Percentiles rank a stretch among this genome's conserved stretches.
These are phyloP conservation scores for Ips typographus DNA, from an alignment of 1,140 invertebrate species.

Conservation along the genomic window DNA sequence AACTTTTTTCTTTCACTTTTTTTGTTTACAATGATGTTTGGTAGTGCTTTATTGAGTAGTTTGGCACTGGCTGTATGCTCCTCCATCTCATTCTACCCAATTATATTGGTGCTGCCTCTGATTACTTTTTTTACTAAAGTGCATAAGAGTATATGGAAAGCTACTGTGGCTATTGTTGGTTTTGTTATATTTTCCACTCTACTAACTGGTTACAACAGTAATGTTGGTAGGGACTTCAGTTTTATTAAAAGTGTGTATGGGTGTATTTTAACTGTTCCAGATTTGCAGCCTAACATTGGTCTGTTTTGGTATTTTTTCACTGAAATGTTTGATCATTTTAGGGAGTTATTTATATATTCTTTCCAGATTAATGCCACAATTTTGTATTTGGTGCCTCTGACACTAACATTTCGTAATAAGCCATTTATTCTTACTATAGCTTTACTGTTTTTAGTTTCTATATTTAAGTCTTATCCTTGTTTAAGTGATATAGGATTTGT, in stretches of 20 bases:
- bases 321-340: slow-evolving; percentile 99
- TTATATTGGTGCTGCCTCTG: slow-evolving; percentile 79
- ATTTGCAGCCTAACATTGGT: slow-evolving; percentile 95
- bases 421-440: slow-evolving; percentile 84
- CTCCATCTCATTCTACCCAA: slow-evolving; percentile 84
- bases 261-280: slow-evolving; percentile 77
- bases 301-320: slow-evolving; percentile 99
- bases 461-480: slow-evolving; percentile 97
- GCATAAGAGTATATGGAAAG: slow-evolving; percentile 34
- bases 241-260: slow-evolving; percentile 44
- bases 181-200: slow-evolving; percentile 50
- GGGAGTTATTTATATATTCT: slow-evolving; percentile 90
- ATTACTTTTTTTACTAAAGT: slow-evolving; percentile 39
- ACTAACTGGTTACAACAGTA: slow-evolving; percentile 40
- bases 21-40: slow-evolving; percentile 70
- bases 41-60: slow-evolving; percentile 58
- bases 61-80: slow-evolving; percentile 73
- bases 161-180: slow-evolving; percentile 27
- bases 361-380: slow-evolving; percentile 96
- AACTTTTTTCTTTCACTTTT: slow-evolving; percentile 78
- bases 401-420: slow-evolving; percentile 81
- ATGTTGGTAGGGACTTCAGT: slow-evolving; percentile 46
- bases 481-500: slow-evolving; percentile 94
- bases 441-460: slow-evolving; percentile 79
- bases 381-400: slow-evolving; percentile 81